A percentile compares a stretch with the other conserved stretches of the same genome.
phyloP scores from a whole-genome alignment of 2,797 vertebrate species.

The Dicrostonyx torquatus region DNA sequence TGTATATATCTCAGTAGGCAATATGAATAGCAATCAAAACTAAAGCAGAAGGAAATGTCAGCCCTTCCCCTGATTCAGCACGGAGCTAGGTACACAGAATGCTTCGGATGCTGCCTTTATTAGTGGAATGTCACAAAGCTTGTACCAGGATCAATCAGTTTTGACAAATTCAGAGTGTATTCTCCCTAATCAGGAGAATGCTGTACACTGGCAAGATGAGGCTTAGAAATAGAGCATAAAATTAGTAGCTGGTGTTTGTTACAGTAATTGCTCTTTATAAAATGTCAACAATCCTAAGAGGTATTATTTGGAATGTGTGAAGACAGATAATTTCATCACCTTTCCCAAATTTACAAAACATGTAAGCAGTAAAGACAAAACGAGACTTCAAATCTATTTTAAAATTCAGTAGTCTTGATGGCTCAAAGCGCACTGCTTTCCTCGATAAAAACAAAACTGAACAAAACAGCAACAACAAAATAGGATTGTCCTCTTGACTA shows the following conservation, averaged over 20 bases:
- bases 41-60: background rate
- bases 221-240: background rate
- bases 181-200: background rate
- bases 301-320: constrained; percentile 27
- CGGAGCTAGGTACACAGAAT: background rate
- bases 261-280: constrained; percentile 1
- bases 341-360: constrained; percentile 59
- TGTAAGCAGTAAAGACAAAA: constrained; percentile 20
- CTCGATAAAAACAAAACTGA: background rate
- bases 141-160: background rate
- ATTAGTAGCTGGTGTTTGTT: constrained; percentile 13
- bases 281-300: background rate
- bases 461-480: background rate
- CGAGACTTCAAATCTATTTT: constrained; percentile 26
- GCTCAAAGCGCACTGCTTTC: background rate
- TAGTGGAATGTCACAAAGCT: background rate
- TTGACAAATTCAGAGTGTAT: background rate
- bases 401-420: background rate
- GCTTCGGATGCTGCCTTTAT: background rate
- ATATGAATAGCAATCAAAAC: background rate
- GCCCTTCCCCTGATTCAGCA: background rate
- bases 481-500: background rate
- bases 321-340: constrained; percentile 39
- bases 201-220: background rate
- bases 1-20: background rate